Conservation (phyloP, 2,113 vertebrate genomes). For the Anas platyrhynchos region DNA sequence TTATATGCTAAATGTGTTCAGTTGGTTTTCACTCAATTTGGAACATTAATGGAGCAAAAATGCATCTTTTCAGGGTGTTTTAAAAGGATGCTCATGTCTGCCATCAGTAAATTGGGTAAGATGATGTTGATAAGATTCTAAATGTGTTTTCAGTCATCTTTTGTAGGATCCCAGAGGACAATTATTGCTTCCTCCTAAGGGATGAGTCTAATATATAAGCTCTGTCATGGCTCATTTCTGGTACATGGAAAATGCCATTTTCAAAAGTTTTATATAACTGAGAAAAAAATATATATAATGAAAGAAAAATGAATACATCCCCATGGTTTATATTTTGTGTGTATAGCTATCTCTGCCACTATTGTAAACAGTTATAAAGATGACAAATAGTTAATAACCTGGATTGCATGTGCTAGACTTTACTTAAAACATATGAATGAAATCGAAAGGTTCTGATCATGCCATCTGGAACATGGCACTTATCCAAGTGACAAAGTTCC, state of each 20-base stretch:
- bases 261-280: not conserved
- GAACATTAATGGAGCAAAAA: not conserved
- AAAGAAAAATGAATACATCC: not conserved
- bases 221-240: not conserved
- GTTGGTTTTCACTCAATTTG: not conserved
- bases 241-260: not conserved
- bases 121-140: not conserved
- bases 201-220: not conserved
- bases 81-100: not conserved
- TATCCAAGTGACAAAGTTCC: not conserved
- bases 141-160: not conserved
- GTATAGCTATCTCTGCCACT: not conserved
- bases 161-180: not conserved
- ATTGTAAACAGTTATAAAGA: not conserved
- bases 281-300: not conserved
- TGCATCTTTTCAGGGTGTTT: not conserved
- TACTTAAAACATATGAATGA: conserved; percentile 19
- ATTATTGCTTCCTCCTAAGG: not conserved
- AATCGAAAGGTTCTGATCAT: not conserved
- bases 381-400: not conserved
- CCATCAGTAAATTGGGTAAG: not conserved
- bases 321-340: not conserved
- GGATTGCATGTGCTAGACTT: not conserved
- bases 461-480: not conserved
- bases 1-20: fast-evolving